Conservation (phyloP, 2,113 vertebrate genomes). For the Pao palembangensis region DNA sequence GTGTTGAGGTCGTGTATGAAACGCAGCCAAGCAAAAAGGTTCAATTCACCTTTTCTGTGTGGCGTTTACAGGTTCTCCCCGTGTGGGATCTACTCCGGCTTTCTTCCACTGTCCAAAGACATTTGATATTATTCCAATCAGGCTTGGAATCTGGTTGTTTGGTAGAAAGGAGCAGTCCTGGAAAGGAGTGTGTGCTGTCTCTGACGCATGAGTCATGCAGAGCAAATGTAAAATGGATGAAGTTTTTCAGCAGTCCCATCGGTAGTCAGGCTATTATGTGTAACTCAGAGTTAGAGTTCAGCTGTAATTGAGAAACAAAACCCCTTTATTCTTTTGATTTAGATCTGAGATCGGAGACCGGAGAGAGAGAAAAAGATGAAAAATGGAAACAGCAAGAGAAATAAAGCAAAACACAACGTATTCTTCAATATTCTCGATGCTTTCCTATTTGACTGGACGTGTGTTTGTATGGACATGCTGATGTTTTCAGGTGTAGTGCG, state of each 20-base stretch:
- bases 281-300: slow-evolving; percentile 11
- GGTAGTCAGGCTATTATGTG: slow-evolving; percentile 8
- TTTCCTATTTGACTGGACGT: too few species aligned
- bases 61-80: slow-evolving; percentile 1
- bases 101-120: not conserved
- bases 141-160: slow-evolving; percentile 1
- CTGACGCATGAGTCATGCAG: slow-evolving; percentile 7
- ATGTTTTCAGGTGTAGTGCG: too few species aligned
- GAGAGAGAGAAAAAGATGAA: not conserved
- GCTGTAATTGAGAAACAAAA: slow-evolving; percentile 32
- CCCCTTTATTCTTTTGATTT: slow-evolving; percentile 31
- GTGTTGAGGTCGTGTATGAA: too few species aligned
- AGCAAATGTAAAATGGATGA: slow-evolving; percentile 7
- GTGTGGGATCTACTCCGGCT: slow-evolving; percentile 30
- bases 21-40: not conserved
- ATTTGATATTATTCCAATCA: not conserved
- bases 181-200: slow-evolving; percentile 1
- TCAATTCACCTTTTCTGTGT: slow-evolving; percentile 6
- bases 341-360: slow-evolving; percentile 21
- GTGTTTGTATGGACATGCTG: too few species aligned
- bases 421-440: too few species aligned
- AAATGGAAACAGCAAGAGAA: slow-evolving; percentile 15
- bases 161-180: not conserved
- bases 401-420: too few species aligned
- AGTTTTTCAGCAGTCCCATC: not conserved